Base-by-base conservation (phyloP, 2,797 vertebrate genomes). In the Muscicapa comitata region DNA sequence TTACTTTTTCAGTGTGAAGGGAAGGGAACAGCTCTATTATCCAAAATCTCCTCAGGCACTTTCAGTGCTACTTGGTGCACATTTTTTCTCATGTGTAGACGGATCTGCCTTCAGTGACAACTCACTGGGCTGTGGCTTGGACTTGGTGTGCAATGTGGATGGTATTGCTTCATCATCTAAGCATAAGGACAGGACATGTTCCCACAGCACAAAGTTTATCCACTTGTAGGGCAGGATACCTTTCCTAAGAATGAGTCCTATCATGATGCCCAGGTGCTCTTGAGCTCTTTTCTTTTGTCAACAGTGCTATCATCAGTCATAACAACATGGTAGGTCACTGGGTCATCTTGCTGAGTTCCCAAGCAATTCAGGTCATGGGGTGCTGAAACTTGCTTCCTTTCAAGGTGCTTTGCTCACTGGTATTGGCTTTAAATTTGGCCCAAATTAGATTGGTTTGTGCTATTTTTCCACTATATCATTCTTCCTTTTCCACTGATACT, bases 1-100 rank as follows among this genome's bases (percentile, higher is more conserved):
- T 92, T 24, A 28, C 42, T 89, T 81, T 77, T 94, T 79, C 13
- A 19, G 61, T 53, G 26, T 87, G 75, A 77, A 89, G 70, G 42
- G 93, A 67, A 53, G 28, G 55, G 74, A 95, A 59, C 37, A 93
- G 73, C 63, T 86, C 66, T 88, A 54, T 86, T 92, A 94, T 83
- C 78, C 75, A 74, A 95, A 94, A 88, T 68, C 75, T 94, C n/a
- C 84, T 77, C 33, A 81, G 76, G 65, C 86, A 77, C 40, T 91
- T 68, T 93, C 62, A 58, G 73, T 80, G 82, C 33, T 48, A 10
- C 38, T 68, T 58, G 66, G 28, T 50, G 25, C 72, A 68, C 79
- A 29, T 93, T 96, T 92, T 78, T 75, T 85, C 23, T 91, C 54
- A 29, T 0, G 5, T 65, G 59, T n/a, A 54, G 90, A 74, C 21